A percentile compares a stretch with the other conserved stretches of the same genome.
phyloP scores from a whole-genome alignment of 2,113 vertebrate species.

The Pardalotus punctatus region DNA sequence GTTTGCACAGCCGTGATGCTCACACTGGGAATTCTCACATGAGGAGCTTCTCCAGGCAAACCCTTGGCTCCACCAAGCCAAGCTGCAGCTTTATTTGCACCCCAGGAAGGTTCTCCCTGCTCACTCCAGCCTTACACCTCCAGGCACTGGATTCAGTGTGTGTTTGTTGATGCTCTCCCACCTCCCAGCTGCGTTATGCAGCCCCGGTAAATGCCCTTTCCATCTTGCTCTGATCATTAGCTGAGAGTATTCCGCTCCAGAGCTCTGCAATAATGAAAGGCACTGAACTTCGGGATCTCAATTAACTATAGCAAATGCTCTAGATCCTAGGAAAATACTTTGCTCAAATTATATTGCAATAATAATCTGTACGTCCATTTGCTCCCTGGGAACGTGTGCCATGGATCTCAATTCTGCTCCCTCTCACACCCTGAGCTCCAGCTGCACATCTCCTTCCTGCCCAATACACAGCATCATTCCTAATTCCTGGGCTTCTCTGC shows the following conservation, averaged over 20 bases:
- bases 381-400: background rate
- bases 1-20: too few relatives aligned
- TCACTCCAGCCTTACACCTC: accelerated
- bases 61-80: accelerated
- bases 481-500: background rate
- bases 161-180: background rate
- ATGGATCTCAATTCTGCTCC: background rate
- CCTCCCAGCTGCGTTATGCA: background rate
- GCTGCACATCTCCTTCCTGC: background rate
- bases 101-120: background rate
- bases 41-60: accelerated
- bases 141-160: accelerated
- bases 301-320: conserved; percentile 51
- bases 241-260: conserved; percentile 7
- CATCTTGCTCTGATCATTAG: conserved; percentile 40
- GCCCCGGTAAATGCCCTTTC: conserved; percentile 29
- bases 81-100: background rate
- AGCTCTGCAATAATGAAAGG: conserved; percentile 48
- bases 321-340: conserved; percentile 36
- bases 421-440: background rate
- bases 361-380: background rate
- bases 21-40: accelerated
- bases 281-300: conserved; percentile 46
- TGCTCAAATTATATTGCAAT: conserved; percentile 42
- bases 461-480: background rate